Percentiles rank a stretch among this genome's conserved stretches.
Conservation (phyloP, 2,888 invertebrate genomes). For the Dorcus parallelipipedus region DNA sequence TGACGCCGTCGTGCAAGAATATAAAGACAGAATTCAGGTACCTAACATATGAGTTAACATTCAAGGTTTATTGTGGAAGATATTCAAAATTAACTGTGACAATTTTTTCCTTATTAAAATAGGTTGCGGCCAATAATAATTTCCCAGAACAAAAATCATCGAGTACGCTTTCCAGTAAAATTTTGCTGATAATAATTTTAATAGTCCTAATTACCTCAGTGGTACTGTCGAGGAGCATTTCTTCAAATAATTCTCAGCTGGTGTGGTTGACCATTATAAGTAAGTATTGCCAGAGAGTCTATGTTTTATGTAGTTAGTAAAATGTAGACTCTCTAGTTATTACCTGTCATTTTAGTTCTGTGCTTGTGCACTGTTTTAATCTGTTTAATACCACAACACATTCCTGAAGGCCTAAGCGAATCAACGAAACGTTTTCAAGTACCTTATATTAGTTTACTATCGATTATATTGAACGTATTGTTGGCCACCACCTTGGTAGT, state of each 20-base stretch:
- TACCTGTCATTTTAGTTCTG: conserved; percentile 49
- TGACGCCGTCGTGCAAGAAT: conserved; percentile 74
- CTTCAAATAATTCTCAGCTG: conserved; percentile 30
- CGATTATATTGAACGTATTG: conserved; percentile 50
- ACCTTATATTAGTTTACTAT: conserved; percentile 48
- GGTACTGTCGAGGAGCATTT: conserved; percentile 33
- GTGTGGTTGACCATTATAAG: conserved; percentile 37
- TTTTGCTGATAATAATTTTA: conserved; percentile 34
- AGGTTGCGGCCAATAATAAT: conserved; percentile 42
- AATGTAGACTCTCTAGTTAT: neutral
- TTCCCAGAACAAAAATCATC: conserved; percentile 37
- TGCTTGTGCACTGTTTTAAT: conserved; percentile 52
- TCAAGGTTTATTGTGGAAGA: too few relatives aligned
- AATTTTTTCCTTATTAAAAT: conserved; percentile 16
- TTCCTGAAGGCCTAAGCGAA: conserved; percentile 35
- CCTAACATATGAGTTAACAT: conserved; percentile 18
- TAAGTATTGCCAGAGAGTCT: conserved; percentile 13
- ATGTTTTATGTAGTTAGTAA: too few relatives aligned
- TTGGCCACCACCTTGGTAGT: conserved; percentile 56
- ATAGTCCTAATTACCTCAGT: conserved; percentile 34
- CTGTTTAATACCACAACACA: conserved; percentile 55
- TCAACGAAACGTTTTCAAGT: conserved; percentile 35
- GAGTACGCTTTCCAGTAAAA: conserved; percentile 35
- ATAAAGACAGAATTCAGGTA: conserved; percentile 69
- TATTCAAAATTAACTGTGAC: neutral